Evolutionary conservation across 2,888 invertebrate species (phyloP), one percentile per base, ranked within the genome.

Genomic region (Polydrusus cervinus): DNA sequence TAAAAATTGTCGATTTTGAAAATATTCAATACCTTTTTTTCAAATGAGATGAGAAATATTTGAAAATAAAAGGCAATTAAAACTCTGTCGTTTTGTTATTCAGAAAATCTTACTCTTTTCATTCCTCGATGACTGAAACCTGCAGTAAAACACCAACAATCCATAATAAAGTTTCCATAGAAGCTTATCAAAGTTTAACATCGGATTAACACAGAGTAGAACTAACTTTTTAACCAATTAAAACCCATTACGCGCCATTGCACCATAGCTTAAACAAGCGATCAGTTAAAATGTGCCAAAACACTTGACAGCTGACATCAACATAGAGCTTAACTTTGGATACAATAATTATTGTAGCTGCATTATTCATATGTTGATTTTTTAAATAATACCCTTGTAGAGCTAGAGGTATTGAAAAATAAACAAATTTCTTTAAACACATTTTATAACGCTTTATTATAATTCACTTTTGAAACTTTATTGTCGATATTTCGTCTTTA

Each of bases 251-350:
- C 51, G 51, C 51, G 51, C 51, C 20, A 20, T 20, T 40, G 61
- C 30, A 13, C 18, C 18, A 6, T 8, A 14, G 10, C 61, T 16
- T 11, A 61, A 43, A 61, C 43, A 61, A 43, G 69, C 69, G 61
- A 70, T 70, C 69, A 38, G 61, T 70, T 70, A 70, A 61, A 55
- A 43, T 68, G 57, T n/a, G 47, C 62, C 45, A 51, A 62, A 70
- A 60, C 53, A 64, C 64, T 71, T 64, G 71, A 71, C 71, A 71
- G 51, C 71, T 64, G 71, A 71, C 71, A 71, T 64, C 71, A 20
- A 34, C 71, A 10, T 34, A 65, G 43, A 43, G 25, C 20, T 51
- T 20, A 62, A 45, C 38, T 53, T 43, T 62, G 34, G 34, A 71
- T 71, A 65, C n/a, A n/a, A n/a, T n/a, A 64, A 71, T 71, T 71